A percentile compares a stretch with the other conserved stretches of the same genome.
phyloP scores from a whole-genome alignment of 2,888 invertebrate species.

The Torymus tubicola region DNA sequence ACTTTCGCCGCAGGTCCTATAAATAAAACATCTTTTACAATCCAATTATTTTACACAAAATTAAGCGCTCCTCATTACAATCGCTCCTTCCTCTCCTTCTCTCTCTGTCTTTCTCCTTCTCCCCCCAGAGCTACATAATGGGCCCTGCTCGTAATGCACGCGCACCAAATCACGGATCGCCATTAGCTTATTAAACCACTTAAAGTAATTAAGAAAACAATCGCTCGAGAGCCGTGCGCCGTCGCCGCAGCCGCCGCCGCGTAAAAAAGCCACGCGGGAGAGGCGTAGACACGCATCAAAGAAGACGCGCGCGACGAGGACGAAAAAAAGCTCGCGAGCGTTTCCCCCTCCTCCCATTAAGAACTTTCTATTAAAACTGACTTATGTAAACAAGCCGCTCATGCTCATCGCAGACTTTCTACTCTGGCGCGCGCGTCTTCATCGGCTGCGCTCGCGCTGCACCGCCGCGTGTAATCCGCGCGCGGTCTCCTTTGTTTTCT shows the following conservation, averaged over 20 bases:
- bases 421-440: background rate
- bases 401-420: conserved; percentile 20
- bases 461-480: background rate
- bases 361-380: conserved; percentile 53
- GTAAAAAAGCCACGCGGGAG: conserved; percentile 3
- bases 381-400: conserved; percentile 52
- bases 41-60: conserved; percentile 31
- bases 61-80: background rate
- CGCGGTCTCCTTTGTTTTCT: background rate
- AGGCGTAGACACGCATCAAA: conserved; percentile 5
- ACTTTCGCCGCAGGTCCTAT: conserved; percentile 9
- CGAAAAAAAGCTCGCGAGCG: background rate
- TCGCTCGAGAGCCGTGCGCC: conserved; percentile 7
- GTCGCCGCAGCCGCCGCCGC: background rate
- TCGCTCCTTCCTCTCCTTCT: no score
- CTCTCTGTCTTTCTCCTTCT: background rate
- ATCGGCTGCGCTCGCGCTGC: background rate
- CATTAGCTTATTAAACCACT: conserved; percentile 49
- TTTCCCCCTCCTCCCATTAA: conserved; percentile 16
- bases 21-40: conserved; percentile 22
- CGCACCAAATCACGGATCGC: conserved; percentile 7
- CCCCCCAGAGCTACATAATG: background rate
- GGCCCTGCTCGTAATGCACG: background rate
- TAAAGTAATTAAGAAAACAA: conserved; percentile 54
- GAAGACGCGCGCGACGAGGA: background rate